Conservation (phyloP, 2,113 vertebrate genomes). For the Hippocampus guttulatus region DNA sequence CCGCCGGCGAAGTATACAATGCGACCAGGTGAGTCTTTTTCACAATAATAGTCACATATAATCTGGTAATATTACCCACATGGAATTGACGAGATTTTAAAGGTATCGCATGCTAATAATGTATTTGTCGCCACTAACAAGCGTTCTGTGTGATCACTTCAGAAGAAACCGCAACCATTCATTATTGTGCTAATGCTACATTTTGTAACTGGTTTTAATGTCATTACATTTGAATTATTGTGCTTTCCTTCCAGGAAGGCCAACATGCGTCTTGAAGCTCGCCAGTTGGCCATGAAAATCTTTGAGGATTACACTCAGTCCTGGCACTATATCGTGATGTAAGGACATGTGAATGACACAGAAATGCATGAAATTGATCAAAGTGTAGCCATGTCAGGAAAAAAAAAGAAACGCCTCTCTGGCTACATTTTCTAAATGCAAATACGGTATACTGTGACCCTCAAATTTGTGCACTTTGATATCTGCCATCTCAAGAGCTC, state of each 20-base stretch:
- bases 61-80: too few relatives aligned
- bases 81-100: background rate
- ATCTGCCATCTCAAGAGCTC: slow-evolving; percentile 70
- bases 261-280: slow-evolving; percentile 80
- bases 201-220: background rate
- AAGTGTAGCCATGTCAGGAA: too few relatives aligned
- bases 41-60: too few relatives aligned
- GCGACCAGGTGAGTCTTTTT: slow-evolving; percentile 82
- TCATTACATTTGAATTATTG: background rate
- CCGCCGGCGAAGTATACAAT: slow-evolving; percentile 81
- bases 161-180: background rate
- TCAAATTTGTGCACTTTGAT: background rate
- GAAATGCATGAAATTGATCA: too few relatives aligned
- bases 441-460: background rate
- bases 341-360: slow-evolving; percentile 36
- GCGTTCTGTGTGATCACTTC: background rate
- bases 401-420: background rate
- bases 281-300: slow-evolving; percentile 90
- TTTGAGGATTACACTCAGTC: slow-evolving; percentile 94
- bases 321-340: slow-evolving; percentile 96
- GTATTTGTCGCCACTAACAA: background rate
- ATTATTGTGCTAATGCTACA: background rate
- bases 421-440: background rate
- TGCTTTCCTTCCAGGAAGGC: slow-evolving; percentile 73
- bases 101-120: background rate